Evolutionary conservation across 2,888 invertebrate genomes (phyloP).

Genomic region (Loripinus fragilis): DNA sequence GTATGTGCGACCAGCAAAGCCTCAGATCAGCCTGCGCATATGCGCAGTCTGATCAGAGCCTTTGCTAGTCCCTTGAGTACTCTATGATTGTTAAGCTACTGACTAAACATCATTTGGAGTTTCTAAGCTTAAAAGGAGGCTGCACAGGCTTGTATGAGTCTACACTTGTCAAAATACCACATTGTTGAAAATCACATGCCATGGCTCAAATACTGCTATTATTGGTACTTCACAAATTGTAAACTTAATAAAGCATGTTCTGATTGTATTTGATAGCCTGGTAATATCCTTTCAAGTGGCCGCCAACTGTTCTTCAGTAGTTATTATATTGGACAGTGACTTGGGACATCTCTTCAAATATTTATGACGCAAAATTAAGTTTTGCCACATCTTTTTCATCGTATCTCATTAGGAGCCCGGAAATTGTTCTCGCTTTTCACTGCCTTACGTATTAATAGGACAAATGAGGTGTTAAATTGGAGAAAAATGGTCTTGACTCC

Average conservation of each 20-base stretch:
- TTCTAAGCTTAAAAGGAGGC: too few species aligned
- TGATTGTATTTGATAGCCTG: not conserved
- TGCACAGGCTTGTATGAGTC: too few species aligned
- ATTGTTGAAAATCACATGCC: too few species aligned
- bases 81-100: too few species aligned
- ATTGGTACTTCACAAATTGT: too few species aligned
- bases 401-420: not conserved
- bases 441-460: not conserved
- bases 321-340: not conserved
- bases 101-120: too few species aligned
- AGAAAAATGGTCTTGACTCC: not conserved
- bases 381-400: not conserved
- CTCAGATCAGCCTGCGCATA: too few species aligned
- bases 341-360: not conserved
- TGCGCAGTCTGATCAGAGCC: too few species aligned
- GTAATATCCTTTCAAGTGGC: not conserved
- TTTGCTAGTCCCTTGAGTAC: too few species aligned
- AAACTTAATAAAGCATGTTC: not conserved
- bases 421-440: not conserved
- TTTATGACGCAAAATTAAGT: conserved; percentile 8
- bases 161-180: too few species aligned
- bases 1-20: too few species aligned
- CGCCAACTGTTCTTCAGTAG: not conserved
- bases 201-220: too few species aligned
- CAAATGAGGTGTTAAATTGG: conserved; percentile 9